Percentiles rank a stretch among this genome's conserved stretches.
These are phyloP conservation scores for Mellivora capensis DNA, from an alignment of 2,113 vertebrate genomes.

Conservation along the genomic window DNA sequence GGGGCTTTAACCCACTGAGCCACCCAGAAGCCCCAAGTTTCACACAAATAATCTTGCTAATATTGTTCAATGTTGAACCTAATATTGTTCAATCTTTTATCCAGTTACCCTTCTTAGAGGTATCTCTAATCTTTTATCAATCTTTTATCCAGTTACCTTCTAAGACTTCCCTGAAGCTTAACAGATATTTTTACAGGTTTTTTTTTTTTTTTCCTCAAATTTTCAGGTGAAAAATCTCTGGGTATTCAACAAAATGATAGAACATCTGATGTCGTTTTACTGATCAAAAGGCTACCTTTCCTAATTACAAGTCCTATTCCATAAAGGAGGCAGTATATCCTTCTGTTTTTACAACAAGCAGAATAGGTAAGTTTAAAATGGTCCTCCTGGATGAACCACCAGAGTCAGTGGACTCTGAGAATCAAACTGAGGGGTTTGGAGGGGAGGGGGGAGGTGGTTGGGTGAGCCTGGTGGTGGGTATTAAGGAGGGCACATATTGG, in stretches of 20 bases:
- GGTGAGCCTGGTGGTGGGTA: too few relatives aligned
- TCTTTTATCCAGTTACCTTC: not conserved
- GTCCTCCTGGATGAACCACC: not conserved
- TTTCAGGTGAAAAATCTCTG: not conserved
- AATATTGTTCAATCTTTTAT: not conserved
- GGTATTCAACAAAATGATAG: not conserved
- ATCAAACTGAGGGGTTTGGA: too few relatives aligned
- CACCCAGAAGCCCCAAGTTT: not conserved
- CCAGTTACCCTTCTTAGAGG: too few relatives aligned
- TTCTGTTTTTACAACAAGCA: conserved; percentile 19
- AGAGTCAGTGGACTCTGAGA: too few relatives aligned
- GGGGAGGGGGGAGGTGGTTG: too few relatives aligned
- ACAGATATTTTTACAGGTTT: not conserved
- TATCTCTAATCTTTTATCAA: too few relatives aligned
- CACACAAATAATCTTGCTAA: not conserved
- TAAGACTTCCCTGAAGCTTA: not conserved
- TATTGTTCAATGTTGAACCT: not conserved
- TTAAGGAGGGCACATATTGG: too few relatives aligned
- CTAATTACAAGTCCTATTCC: not conserved
- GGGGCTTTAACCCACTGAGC: too few relatives aligned
- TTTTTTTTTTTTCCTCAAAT: not conserved
- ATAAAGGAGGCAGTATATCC: not conserved
- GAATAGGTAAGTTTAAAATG: conserved; percentile 1
- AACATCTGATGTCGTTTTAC: not conserved
- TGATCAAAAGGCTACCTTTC: not conserved